phyloP scores from a whole-genome alignment of 1,140 invertebrate genomes.

The Tetraneura akinire region DNA sequence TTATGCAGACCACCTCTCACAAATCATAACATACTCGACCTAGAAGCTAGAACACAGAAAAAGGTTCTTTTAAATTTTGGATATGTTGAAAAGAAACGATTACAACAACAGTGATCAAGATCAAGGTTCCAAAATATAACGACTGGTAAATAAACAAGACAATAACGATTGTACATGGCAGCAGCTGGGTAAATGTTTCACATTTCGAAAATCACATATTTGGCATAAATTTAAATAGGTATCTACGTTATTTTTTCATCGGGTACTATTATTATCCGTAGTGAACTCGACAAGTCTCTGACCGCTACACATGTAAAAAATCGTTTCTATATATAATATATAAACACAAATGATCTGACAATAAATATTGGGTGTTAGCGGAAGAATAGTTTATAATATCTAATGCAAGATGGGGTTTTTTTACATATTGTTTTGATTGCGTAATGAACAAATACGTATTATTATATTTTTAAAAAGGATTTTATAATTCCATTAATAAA shows the following conservation, averaged over 20 bases:
- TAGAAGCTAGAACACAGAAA: not conserved
- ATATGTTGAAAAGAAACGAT: not conserved
- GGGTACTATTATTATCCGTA: too few relatives aligned
- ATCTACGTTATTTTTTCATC: too few relatives aligned
- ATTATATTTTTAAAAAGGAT: not conserved
- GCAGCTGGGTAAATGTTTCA: not conserved
- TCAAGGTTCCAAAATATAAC: too few relatives aligned
- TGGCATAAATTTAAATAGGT: not conserved
- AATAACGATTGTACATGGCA: not conserved
- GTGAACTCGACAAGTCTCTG: not conserved
- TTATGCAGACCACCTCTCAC: too few relatives aligned
- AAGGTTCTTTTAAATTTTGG: not conserved
- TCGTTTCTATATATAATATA: not conserved
- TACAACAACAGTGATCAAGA: not conserved
- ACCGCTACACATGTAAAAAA: not conserved
- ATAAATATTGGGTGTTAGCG: not conserved
- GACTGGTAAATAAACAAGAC: not conserved
- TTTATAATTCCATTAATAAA: too few relatives aligned
- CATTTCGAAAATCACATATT: not conserved
- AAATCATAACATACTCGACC: too few relatives aligned
- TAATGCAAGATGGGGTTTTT: not conserved
- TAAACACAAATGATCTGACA: not conserved
- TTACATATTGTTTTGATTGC: not conserved
- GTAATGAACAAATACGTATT: slow-evolving; percentile 12
- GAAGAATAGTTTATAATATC: slow-evolving; percentile 17